Base-by-base conservation (phyloP, 2,797 vertebrate genomes). In the Aldrovandia affinis region DNA sequence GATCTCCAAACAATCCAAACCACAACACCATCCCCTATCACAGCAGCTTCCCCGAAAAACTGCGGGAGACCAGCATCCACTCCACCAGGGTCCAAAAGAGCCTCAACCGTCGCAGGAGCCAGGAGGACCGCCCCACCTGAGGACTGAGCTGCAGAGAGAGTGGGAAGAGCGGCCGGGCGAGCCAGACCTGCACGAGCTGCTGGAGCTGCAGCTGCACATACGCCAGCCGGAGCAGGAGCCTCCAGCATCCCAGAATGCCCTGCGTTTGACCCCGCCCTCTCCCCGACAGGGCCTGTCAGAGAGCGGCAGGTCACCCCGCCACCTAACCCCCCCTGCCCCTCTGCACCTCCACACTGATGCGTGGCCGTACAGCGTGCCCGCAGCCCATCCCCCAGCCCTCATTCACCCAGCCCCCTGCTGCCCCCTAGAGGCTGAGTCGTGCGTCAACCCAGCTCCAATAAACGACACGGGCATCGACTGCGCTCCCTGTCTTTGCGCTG, bases 151-250 rank as follows among this genome's bases (percentile, higher is more conserved):
- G 25, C 65, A 30, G 33, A 59, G 84, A 25, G n/a, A 83, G 78
- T 78, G 59, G 25, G 18, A 65, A 5, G 47, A 18, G 68, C 2
- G 25, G 47, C 36, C 10, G 4, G 14, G 61, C 10, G 82, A 85
- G 50, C 79, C 83, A 28, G 83, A 86, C 42, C 81, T 90, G 50
- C 83, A 87, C 39, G 25, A 86, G 30, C 65, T 89, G 15, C 83
- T 91, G 57, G 81, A 88, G 82, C 81, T 79, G 42, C 86, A 89
- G 70, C 88, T 89, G 50, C 83, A 73, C 22, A 22, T 89, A 33
- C 42, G 65, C 22, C 57, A 68, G 7, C 15, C 39, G 28, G 33
- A 22, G 63, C 28, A 42, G n/a, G 63, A 83, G 15, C 30, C 65
- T 42, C 47, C 54, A 9, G 39, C 39, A 1, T 36, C 28, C 28